Conservation (phyloP, 23 tunicate genomes). For the Trididemnum nubilum region DNA sequence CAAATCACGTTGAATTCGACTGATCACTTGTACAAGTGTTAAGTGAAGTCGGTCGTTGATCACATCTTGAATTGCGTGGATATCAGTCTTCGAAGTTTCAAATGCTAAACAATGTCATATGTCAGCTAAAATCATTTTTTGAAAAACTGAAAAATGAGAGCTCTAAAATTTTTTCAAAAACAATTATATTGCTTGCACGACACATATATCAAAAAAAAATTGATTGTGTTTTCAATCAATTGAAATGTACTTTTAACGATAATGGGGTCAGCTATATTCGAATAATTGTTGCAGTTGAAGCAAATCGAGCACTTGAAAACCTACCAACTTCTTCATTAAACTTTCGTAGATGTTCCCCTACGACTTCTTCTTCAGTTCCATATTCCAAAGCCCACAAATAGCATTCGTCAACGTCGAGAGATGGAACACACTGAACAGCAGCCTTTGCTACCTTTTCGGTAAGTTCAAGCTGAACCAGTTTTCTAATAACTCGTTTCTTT, state of each 20-base stretch:
- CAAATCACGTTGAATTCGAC: slow-evolving; percentile 32
- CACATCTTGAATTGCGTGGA: slow-evolving; percentile 24
- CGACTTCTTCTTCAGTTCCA: slow-evolving; percentile 15
- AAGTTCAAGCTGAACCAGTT: slow-evolving; percentile 42
- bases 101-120: no score
- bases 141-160: no score
- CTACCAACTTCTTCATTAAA: slow-evolving; percentile 58
- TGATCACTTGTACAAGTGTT: slow-evolving; percentile 48
- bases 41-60: slow-evolving; percentile 29
- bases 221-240: no score
- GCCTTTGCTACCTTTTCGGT: slow-evolving; percentile 66
- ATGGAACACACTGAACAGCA: slow-evolving; percentile 58
- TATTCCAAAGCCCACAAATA: slow-evolving; percentile 50
- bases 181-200: no score
- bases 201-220: no score
- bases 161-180: no score
- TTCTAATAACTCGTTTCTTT: slow-evolving; percentile 51
- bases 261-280: no score
- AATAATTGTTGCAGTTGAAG: no score
- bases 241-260: no score
- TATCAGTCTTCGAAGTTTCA: not conserved
- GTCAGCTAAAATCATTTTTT: no score
- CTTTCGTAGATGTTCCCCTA: slow-evolving; percentile 4
- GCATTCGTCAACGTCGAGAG: slow-evolving; percentile 54
- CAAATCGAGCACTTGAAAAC: not conserved